A percentile compares a stretch with the other conserved stretches of the same genome.
phyloP scores from a whole-genome alignment of 2,797 vertebrate species.

The Esox masquinongy region DNA sequence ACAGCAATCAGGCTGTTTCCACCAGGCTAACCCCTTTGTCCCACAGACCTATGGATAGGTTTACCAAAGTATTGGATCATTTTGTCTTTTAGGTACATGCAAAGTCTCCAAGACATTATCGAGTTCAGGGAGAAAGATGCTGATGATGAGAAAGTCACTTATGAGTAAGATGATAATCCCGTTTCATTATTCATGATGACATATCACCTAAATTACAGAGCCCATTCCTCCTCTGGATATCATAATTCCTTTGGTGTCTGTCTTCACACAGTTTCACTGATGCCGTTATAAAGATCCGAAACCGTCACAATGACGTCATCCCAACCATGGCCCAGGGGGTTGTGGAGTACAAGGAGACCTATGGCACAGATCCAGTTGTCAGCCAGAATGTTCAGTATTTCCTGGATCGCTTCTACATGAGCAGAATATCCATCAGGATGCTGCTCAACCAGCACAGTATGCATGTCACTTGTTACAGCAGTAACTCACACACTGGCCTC shows the following conservation, averaged over 20 bases:
- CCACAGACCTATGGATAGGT: background rate
- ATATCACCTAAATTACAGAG: background rate
- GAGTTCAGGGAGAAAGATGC: constrained; percentile 90
- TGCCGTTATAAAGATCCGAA: constrained; percentile 90
- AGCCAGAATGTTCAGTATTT: constrained; percentile 99
- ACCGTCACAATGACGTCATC: constrained; percentile 97
- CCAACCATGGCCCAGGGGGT: constrained; percentile 98
- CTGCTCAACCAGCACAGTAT: constrained; percentile 98
- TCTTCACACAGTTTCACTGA: constrained; percentile 87
- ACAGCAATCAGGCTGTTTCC: background rate
- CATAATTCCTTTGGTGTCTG: background rate
- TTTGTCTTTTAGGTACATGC: constrained; percentile 83
- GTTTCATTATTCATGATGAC: background rate
- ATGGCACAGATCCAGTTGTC: constrained; percentile 91
- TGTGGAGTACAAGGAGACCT: constrained; percentile 93
- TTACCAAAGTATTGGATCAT: background rate
- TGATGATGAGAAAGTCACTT: constrained; percentile 80
- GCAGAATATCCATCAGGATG: constrained; percentile 98
- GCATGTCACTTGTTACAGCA: constrained; percentile 37
- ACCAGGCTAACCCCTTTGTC: background rate
- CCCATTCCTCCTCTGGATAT: background rate
- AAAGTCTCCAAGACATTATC: constrained; percentile 94
- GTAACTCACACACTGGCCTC: background rate
- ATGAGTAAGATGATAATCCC: constrained; percentile 78
- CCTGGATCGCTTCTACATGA: constrained; percentile 98